Evolutionary conservation across 2,888 invertebrate genomes (phyloP).

Genomic region (Eupelmus urozonus): DNA sequence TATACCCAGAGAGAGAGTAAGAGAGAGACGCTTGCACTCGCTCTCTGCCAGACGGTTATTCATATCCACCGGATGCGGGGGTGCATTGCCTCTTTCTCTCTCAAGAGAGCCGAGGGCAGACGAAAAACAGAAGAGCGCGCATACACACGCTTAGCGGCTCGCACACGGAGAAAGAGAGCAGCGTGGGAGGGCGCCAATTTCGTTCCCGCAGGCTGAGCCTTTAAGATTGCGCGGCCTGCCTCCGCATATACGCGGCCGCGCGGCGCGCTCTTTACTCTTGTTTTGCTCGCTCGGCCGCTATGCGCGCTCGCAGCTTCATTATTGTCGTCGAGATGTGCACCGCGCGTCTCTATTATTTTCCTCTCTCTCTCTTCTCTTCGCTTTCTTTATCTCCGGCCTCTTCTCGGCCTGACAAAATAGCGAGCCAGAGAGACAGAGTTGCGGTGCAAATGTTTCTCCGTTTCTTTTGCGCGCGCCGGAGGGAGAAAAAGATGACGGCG

Average conservation of each 20-base stretch:
- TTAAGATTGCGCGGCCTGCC: not conserved
- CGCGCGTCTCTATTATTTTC: constrained; percentile 19
- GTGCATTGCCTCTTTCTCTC: constrained; percentile 20
- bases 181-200: constrained; percentile 36
- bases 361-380: not conserved
- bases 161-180: not conserved
- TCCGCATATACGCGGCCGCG: not conserved
- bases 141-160: not conserved
- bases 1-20: too few relatives aligned
- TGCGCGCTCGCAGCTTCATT: not conserved
- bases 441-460: not conserved
- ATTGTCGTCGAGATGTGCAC: not conserved
- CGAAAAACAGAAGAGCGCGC: constrained; percentile 28
- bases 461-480: not conserved
- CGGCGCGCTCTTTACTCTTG: not conserved
- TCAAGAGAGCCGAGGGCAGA: not conserved
- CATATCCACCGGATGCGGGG: constrained; percentile 38
- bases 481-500: constrained; percentile 3
- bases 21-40: too few relatives aligned
- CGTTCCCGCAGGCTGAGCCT: constrained; percentile 18
- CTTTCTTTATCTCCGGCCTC: not conserved
- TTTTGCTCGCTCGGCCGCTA: not conserved
- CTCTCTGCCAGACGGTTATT: constrained; percentile 3
- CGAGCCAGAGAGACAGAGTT: not conserved
- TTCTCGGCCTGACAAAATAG: not conserved